These are phyloP conservation scores for Botrylloides violaceus DNA, from an alignment of 23 tunicate genomes.

Conservation along the genomic window DNA sequence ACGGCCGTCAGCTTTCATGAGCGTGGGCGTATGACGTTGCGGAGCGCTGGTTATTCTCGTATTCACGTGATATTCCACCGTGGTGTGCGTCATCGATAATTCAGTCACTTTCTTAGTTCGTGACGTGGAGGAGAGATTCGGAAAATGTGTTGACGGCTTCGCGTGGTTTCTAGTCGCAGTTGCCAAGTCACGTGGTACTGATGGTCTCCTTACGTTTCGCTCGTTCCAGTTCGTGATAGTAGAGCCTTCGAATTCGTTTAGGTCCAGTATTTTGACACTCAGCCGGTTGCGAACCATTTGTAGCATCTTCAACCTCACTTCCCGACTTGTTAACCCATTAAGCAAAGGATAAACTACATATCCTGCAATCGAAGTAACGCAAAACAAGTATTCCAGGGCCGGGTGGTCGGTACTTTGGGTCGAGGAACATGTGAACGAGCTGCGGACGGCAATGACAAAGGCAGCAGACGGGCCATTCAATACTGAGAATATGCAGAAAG, in stretches of 20 bases:
- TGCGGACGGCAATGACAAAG: constrained; percentile 5
- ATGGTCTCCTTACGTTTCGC: not conserved
- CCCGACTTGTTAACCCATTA: constrained; percentile 16
- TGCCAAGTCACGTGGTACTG: not conserved
- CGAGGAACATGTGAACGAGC: not conserved
- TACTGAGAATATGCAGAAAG: constrained; percentile 15
- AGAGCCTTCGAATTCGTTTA: not conserved
- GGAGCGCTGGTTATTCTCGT: not conserved
- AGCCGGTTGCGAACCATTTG: constrained; percentile 9
- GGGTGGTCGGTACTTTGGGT: constrained; percentile 12
- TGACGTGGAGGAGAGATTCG: not conserved
- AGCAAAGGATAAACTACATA: constrained; percentile 9
- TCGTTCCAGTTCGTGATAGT: not conserved
- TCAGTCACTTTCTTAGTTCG: not conserved
- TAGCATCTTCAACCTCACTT: constrained; percentile 7
- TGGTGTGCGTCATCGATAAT: not conserved
- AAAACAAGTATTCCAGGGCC: constrained; percentile 14
- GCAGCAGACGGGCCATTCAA: constrained; percentile 11
- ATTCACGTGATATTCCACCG: not conserved
- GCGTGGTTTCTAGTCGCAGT: not conserved
- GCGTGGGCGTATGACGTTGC: not conserved
- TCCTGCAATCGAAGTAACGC: not conserved
- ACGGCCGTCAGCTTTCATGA: not conserved
- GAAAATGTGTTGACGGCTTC: not conserved
- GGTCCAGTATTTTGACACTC: not conserved